Evolutionary conservation across 2,888 invertebrate genomes (phyloP).

Genomic region (Eledona agricola): DNA sequence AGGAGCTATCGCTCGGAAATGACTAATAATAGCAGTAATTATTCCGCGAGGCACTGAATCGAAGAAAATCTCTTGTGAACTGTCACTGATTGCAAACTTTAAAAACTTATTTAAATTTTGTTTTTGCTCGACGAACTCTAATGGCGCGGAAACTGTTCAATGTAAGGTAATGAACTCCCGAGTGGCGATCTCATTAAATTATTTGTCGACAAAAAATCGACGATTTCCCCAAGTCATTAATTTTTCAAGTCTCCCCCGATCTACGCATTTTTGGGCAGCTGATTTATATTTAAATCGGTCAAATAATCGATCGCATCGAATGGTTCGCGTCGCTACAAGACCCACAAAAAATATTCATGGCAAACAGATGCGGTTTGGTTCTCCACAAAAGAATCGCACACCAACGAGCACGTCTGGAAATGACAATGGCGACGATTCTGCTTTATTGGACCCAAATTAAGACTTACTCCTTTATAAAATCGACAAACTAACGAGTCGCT

Average conservation of each 20-base stretch:
- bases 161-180: conserved; percentile 20
- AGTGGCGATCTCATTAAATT: conserved; percentile 13
- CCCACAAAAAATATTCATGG: neutral
- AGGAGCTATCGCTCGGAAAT: conserved; percentile 45
- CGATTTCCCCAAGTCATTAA: conserved; percentile 12
- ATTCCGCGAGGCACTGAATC: no score
- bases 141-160: conserved; percentile 15
- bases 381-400: conserved; percentile 31
- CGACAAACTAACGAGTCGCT: neutral
- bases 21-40: conserved; percentile 44
- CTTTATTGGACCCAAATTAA: neutral
- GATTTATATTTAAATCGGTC: conserved; percentile 25
- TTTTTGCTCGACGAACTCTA: conserved; percentile 5
- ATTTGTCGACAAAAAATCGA: conserved; percentile 15
- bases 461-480: neutral
- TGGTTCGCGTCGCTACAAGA: conserved; percentile 8
- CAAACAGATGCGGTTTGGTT: no score
- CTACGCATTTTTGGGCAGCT: conserved; percentile 1
- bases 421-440: conserved; percentile 16
- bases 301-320: conserved; percentile 12
- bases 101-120: no score
- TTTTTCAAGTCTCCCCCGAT: conserved; percentile 1
- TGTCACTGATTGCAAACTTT: no score
- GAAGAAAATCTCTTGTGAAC: no score
- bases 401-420: conserved; percentile 20